phyloP scores from a whole-genome alignment of 1,140 invertebrate genomes.

The Apis laboriosa region DNA sequence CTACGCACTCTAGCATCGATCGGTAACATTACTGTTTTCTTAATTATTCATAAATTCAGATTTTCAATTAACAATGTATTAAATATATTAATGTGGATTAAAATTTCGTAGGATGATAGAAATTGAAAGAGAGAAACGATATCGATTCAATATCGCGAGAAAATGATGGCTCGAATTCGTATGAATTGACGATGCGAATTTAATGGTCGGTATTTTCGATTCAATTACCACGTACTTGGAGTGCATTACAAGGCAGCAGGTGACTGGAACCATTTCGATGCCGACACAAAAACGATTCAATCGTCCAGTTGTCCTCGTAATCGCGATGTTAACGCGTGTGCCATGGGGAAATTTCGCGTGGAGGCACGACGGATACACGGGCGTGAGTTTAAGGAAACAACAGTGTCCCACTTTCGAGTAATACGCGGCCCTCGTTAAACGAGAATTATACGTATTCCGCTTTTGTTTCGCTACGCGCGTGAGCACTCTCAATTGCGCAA shows the following conservation, averaged over 20 bases:
- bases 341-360: neutral
- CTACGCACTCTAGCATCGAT: too few species aligned
- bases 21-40: too few species aligned
- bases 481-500: neutral
- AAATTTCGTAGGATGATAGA: too few species aligned
- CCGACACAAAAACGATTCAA: neutral
- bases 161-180: neutral
- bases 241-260: neutral
- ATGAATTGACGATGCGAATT: too few species aligned
- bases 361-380: neutral
- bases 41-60: too few species aligned
- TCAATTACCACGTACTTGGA: neutral
- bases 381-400: conserved; percentile 7
- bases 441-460: neutral
- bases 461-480: neutral
- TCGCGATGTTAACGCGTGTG: neutral
- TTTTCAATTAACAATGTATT: too few species aligned
- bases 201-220: neutral
- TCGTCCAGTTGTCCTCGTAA: conserved; percentile 1
- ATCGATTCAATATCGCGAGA: too few species aligned
- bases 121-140: too few species aligned
- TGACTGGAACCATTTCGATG: neutral
- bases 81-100: too few species aligned
- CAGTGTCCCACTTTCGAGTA: neutral
- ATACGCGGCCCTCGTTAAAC: neutral